Evolutionary conservation across 2,888 invertebrate species (phyloP).

Genomic region (Seira musarum): DNA sequence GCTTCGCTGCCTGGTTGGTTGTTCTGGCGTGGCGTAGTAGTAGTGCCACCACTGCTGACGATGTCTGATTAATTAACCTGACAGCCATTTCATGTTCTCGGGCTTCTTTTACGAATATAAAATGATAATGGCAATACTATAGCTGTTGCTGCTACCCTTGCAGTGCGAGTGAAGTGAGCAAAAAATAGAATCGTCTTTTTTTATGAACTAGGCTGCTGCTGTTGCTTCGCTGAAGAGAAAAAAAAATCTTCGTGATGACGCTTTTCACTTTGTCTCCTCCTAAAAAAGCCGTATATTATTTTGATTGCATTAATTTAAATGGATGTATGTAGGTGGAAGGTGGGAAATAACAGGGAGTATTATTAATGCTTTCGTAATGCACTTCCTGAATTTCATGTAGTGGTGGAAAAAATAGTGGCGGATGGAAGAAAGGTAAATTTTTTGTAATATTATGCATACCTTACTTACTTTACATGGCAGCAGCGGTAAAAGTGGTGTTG

Average conservation of each 20-base stretch:
- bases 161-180: neutral
- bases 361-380: slow-evolving; percentile 13
- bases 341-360: slow-evolving; percentile 6
- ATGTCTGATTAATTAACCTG: slow-evolving; percentile 56
- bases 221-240: too few relatives aligned
- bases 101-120: slow-evolving; percentile 5
- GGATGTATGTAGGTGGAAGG: neutral
- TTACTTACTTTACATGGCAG: too few relatives aligned
- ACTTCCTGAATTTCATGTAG: slow-evolving; percentile 2
- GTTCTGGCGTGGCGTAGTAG: neutral
- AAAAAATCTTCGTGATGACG: neutral
- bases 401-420: too few relatives aligned
- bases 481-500: neutral
- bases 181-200: neutral
- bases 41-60: slow-evolving; percentile 31
- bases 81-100: slow-evolving; percentile 50
- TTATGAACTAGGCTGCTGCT: neutral
- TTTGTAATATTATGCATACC: too few relatives aligned
- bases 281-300: neutral
- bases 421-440: too few relatives aligned
- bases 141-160: slow-evolving; percentile 38
- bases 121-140: slow-evolving; percentile 25
- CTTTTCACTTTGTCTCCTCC: slow-evolving; percentile 9
- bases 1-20: too few relatives aligned
- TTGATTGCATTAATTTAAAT: slow-evolving; percentile 20